Base-by-base conservation (phyloP, 2,888 invertebrate genomes). In the Elegia similella region DNA sequence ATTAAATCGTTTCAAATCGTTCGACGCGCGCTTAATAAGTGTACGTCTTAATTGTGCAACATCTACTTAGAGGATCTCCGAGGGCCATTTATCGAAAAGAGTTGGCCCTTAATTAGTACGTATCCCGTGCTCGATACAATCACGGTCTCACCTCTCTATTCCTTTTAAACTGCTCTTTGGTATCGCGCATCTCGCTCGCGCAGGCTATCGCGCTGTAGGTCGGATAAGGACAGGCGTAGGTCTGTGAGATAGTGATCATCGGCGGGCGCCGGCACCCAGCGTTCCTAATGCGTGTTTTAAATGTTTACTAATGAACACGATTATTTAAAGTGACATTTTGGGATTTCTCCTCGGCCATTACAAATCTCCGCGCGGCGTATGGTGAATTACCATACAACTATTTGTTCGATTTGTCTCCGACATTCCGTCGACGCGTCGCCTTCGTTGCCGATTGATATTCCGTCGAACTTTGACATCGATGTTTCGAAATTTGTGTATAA, bases 241-340 rank as follows among this genome's bases (percentile, higher is more conserved):
- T 80, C 77, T 62, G 61, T 59, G 62, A 78, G 87, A 88, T 86
- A 72, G 76, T 70, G 78, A 87, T 88, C 86, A 87, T 88, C 86
- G 75, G 71, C 73, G 79, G 87, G 88, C 88, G 87, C 87, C 88
- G 84, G 86, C 87, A 87, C 86, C 88, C 86, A 79, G 69, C 82
- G 76, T 78, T 78, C 82, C 84, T 88, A 89, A 89, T 88, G 88
- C 86, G 82, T 83, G 87, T 86, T 83, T 89, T 86, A 87, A 89
- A 90, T 89, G 88, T 88, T 86, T 87, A 88, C 88, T 90, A 91
- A 91, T 88, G 88, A 89, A 84, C 85, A 88, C 85, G 86, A 89
- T 90, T 89, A 90, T 88, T 89, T 88, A 84, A 89, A 86, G 87
- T 87, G 89, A 88, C 88, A 86, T 87, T 88, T 88, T 84, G 76